Percentiles rank a stretch among this genome's conserved stretches.
Conservation (phyloP, 2,113 vertebrate species). For the Entomyzon cyanotis region DNA sequence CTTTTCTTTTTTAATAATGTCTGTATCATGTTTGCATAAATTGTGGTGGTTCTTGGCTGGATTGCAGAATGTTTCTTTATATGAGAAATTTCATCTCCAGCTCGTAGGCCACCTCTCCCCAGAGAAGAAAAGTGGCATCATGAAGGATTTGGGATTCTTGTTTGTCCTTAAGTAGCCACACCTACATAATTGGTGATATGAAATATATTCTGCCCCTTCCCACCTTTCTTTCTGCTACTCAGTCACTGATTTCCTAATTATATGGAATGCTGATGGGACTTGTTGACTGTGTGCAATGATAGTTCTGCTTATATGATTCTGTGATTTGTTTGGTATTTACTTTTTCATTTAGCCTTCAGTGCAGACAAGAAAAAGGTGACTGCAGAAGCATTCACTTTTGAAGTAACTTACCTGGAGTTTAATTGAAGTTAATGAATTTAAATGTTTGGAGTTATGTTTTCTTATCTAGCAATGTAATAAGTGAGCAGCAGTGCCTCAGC, state of each 20-base stretch:
- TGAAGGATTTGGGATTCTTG: neutral
- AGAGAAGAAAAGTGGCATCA: neutral
- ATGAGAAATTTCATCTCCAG: neutral
- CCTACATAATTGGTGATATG: neutral
- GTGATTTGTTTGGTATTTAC: neutral
- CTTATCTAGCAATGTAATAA: neutral
- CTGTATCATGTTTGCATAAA: neutral
- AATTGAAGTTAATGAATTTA: neutral
- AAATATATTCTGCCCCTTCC: neutral
- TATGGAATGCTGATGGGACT: neutral
- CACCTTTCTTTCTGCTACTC: neutral
- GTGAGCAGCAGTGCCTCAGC: neutral
- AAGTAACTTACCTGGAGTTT: neutral
- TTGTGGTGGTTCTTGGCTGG: neutral
- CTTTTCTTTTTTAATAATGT: neutral
- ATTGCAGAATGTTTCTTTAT: neutral
- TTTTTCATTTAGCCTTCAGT: neutral
- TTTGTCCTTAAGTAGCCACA: neutral
- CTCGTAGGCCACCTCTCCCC: neutral
- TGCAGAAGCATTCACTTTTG: neutral
- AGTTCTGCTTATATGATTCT: neutral
- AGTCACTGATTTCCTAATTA: neutral
- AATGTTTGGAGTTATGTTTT: neutral
- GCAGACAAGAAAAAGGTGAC: neutral
- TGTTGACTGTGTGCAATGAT: neutral